A percentile compares a stretch with the other conserved stretches of the same genome.
These are phyloP conservation scores for human (Homo sapiens) DNA, from an alignment of 2,113 vertebrate species.

Conservation along the genomic window GRCh38 chr2:65387001-65387500, in stretches of 20 bases:
- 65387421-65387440: neutral
- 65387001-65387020: neutral
- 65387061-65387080: neutral
- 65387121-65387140: neutral
- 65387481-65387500: neutral
- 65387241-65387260: neutral
- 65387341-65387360: neutral
- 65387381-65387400: neutral
- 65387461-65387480: neutral
- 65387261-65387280: neutral
- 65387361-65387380: neutral
- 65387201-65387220: neutral
- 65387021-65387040: neutral
- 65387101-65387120: neutral
- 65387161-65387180: neutral
- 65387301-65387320: neutral
- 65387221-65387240: neutral
- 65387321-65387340: fast-evolving
- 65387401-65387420: neutral
- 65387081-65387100: neutral
- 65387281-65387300: neutral
- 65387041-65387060: neutral
- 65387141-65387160: neutral
- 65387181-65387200: neutral
- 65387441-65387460: neutral